A percentile compares a stretch with the other conserved stretches of the same genome.
These are phyloP conservation scores for Phengaris alcon DNA, from an alignment of 2,888 invertebrate species.

Conservation along the genomic window DNA sequence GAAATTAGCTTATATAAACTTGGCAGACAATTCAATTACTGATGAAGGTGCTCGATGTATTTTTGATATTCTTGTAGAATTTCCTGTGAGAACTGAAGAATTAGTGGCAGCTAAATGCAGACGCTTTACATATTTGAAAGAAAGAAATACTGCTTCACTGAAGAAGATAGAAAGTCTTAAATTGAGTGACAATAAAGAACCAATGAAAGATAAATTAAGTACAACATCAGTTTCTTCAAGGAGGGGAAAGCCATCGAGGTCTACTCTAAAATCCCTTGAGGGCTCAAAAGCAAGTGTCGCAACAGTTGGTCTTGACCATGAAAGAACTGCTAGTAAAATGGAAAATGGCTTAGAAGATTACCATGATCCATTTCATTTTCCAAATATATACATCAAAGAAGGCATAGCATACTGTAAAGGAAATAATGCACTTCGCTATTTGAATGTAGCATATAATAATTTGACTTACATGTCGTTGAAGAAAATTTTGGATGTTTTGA, in stretches of 20 bases:
- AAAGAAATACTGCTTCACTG: constrained; percentile 43
- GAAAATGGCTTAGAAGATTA: constrained; percentile 45
- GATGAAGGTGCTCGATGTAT: constrained; percentile 50
- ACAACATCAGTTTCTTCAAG: constrained; percentile 32
- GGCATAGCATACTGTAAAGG: constrained; percentile 47
- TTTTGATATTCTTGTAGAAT: constrained; percentile 46
- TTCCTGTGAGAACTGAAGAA: constrained; percentile 49
- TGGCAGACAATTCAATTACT: constrained; percentile 53
- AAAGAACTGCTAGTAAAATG: constrained; percentile 47
- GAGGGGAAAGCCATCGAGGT: constrained; percentile 42
- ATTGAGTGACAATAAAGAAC: constrained; percentile 42
- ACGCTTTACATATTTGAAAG: constrained; percentile 45
- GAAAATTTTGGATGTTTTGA: constrained; percentile 48
- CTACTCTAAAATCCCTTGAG: constrained; percentile 39
- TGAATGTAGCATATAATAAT: constrained; percentile 58
- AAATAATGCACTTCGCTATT: constrained; percentile 51
- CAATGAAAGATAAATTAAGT: constrained; percentile 39
- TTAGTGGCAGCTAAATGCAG: constrained; percentile 41
- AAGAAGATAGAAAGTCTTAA: constrained; percentile 42
- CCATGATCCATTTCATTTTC: constrained; percentile 47
- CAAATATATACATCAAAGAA: constrained; percentile 42
- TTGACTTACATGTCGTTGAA: constrained; percentile 47
- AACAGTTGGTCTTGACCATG: constrained; percentile 42
- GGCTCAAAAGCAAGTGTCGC: constrained; percentile 38
- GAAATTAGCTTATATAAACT: constrained; percentile 52